Evolutionary conservation across 1,140 invertebrate species (phyloP), one percentile per base, ranked within the genome.

Genomic region (Theocolax elegans): DNA sequence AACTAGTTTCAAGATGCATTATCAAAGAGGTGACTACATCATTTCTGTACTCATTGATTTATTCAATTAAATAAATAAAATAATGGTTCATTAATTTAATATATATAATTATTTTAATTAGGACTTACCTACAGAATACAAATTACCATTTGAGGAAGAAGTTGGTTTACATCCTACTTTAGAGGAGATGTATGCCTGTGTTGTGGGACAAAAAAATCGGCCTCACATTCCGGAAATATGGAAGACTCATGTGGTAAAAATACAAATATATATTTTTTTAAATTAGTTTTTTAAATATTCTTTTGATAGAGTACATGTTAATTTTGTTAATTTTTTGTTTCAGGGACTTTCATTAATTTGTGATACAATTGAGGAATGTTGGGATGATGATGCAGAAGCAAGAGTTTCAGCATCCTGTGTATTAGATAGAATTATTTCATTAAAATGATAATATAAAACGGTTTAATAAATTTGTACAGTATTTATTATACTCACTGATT

Each of bases 381-480:
- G 95, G 95, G 95, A 97, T 83, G 91, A 95, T 67, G 95, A 97
- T 83, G 94, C 95, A 1, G 95, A 97, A 78, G 95, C 95, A 7
- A 89, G 95, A 67, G 85, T 97, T 38, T 96, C 95, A 9, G 92
- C 95, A 1, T 87, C 96, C 7, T 97, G 95, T 84, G 94, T 96
- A 10, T 92, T 95, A 75, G 95, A 97, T 81, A 87, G 95, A 23
- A 88, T 97, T 72, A 85, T 89, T 19, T 94, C 95, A 79, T 83
- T 95, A 46, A 54, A 29, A 58, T 13, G 2, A 29, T 6, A 53
- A 49, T 49, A 4, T 23, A 15, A 19, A 21, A 21, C 7, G 19
- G 4, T 21, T 9, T 49, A 49, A 23, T 21, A n/a, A n/a, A n/a
- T n/a, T n/a, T n/a, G n/a, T n/a, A n/a, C n/a, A n/a, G n/a, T n/a